Conservation (phyloP, 1,140 invertebrate species). For the Phocides pigmalion region DNA sequence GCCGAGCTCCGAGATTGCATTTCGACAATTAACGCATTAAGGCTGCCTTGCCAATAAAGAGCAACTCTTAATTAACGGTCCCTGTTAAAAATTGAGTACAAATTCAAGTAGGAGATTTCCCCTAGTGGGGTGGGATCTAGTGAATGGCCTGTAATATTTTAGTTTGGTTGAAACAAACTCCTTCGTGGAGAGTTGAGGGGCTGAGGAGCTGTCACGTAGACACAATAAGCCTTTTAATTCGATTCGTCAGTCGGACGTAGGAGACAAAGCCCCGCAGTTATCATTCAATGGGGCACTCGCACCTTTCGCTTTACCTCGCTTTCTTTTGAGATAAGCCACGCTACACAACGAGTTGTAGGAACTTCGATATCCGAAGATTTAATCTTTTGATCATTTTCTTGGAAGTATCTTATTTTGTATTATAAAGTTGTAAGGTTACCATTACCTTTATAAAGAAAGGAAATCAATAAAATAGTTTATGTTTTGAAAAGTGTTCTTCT, state of each 20-base stretch:
- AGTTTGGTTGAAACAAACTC: constrained; percentile 80
- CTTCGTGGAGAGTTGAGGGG: constrained; percentile 52
- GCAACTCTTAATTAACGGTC: constrained; percentile 80
- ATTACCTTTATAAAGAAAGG: too few relatives aligned
- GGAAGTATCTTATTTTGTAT: too few relatives aligned
- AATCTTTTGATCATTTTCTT: constrained; percentile 26
- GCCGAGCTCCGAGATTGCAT: constrained; percentile 77
- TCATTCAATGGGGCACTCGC: constrained; percentile 83
- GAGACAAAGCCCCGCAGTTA: constrained; percentile 79
- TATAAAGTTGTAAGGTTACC: too few relatives aligned
- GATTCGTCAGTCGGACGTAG: constrained; percentile 80
- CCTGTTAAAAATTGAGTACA: constrained; percentile 83
- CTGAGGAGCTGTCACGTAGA: constrained; percentile 78
- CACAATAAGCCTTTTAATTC: constrained; percentile 84
- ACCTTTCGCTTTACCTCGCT: constrained; percentile 80
- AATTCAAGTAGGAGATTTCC: constrained; percentile 81
- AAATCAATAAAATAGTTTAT: too few relatives aligned
- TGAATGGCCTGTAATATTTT: constrained; percentile 83
- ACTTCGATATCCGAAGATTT: not conserved
- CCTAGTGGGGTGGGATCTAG: constrained; percentile 62
- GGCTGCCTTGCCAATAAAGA: constrained; percentile 77
- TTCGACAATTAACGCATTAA: constrained; percentile 84
- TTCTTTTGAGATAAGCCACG: constrained; percentile 50
- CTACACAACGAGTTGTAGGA: not conserved
- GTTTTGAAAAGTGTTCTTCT: too few relatives aligned